A percentile compares a stretch with the other conserved stretches of the same genome.
phyloP scores from a whole-genome alignment of 92 coral and sea anemone genomes.

The Pocillopora meandrina region DNA sequence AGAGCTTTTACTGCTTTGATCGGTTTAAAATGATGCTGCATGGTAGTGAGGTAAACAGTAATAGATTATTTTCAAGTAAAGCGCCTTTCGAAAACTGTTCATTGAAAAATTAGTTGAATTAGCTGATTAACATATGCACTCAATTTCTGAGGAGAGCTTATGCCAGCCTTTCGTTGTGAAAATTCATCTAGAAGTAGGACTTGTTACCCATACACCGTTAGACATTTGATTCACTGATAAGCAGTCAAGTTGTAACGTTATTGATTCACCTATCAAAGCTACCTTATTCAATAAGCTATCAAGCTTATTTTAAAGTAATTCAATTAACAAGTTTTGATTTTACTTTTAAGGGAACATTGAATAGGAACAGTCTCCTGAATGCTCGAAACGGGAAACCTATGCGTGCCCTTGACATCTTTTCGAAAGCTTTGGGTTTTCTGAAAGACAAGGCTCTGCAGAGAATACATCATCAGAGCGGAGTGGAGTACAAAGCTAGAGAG shows the following conservation, averaged over 20 bases:
- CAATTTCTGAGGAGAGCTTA: too few relatives aligned
- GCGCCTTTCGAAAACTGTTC: not conserved
- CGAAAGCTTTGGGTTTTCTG: conserved; percentile 14
- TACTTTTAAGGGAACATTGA: not conserved
- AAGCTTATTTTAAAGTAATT: too few relatives aligned
- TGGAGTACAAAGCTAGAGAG: conserved; percentile 25
- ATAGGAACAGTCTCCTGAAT: conserved; percentile 1
- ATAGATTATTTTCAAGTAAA: not conserved
- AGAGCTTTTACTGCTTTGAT: conserved; percentile 34
- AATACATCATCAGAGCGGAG: conserved; percentile 13
- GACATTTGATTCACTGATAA: too few relatives aligned
- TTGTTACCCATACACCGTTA: too few relatives aligned
- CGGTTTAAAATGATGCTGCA: conserved; percentile 54
- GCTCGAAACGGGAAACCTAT: conserved; percentile 17
- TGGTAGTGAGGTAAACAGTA: conserved; percentile 19
- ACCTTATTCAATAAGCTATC: too few relatives aligned
- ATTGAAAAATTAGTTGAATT: too few relatives aligned
- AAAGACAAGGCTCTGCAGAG: conserved; percentile 23
- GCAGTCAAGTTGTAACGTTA: too few relatives aligned
- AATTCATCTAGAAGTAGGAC: too few relatives aligned
- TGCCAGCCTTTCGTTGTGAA: too few relatives aligned
- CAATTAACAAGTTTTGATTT: not conserved
- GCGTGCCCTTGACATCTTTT: conserved; percentile 26
- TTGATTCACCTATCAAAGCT: too few relatives aligned
- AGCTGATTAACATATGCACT: too few relatives aligned